phyloP scores from a whole-genome alignment of 2,888 invertebrate genomes.

The Cosmorhoe ocellata region DNA sequence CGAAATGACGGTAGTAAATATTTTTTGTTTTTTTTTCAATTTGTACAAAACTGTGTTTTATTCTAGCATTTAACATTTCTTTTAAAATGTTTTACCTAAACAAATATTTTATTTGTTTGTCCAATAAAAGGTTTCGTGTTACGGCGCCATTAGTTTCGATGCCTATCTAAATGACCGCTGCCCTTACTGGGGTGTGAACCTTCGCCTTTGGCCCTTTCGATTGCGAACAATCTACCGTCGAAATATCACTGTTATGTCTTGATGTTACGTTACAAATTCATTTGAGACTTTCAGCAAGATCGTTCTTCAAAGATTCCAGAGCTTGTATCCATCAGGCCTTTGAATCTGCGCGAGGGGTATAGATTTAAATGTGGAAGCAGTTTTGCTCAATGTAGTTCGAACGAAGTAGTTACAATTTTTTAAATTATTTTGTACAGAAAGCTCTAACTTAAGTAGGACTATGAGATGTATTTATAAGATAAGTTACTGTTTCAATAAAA shows the following conservation, averaged over 20 bases:
- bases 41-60: no score
- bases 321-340: conserved; percentile 22
- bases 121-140: conserved; percentile 71
- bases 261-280: conserved; percentile 42
- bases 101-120: conserved; percentile 56
- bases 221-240: conserved; percentile 44
- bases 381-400: no score
- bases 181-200: conserved; percentile 64
- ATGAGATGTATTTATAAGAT: no score
- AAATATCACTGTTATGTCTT: conserved; percentile 45
- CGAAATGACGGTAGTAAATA: background rate
- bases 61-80: no score
- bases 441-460: no score
- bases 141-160: conserved; percentile 68
- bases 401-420: no score
- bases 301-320: conserved; percentile 23
- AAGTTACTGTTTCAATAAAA: no score
- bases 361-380: no score
- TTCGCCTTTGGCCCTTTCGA: conserved; percentile 59
- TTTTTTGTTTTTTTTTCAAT: no score
- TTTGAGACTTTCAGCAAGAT: conserved; percentile 32
- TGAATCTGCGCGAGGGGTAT: conserved; percentile 39
- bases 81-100: conserved; percentile 14
- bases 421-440: no score
- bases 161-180: conserved; percentile 69